Base-by-base conservation (phyloP, 2,888 invertebrate species). In the Heliconius hortense region DNA sequence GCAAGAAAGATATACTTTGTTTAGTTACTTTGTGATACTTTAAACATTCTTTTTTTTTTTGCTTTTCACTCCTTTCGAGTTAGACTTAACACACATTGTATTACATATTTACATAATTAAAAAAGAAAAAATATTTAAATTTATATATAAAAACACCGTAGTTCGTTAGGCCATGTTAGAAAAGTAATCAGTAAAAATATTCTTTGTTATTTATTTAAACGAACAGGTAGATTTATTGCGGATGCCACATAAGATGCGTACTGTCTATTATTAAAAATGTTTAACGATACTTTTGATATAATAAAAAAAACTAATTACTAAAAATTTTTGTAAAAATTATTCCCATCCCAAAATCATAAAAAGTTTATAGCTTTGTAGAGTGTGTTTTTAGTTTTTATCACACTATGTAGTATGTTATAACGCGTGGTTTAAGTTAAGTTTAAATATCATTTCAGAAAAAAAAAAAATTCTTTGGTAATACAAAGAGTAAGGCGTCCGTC, bases 141-240 rank as follows among this genome's bases (percentile, higher is more conserved):
- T n/a, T 56, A 56, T n/a, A 53, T n/a, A 53, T n/a, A 53, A 53
- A 53, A 56, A 56, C 11, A 63, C 63, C 21, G n/a, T 63, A 21
- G 18, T 48, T 2, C 8, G 21, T 28, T 21, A 35, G 11, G 11
- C 63, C 21, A 11, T 35, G 13, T n/a, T 4, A 63, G 31, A 63
- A 5, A 28, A 28, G 3, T 18, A 18, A 18, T 31, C 31, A 31
- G 13, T 59, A 59, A 63, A 43, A 63, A 63, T 15, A 15, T 5
- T 63, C 31, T 63, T n/a, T 31, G 63, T 63, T 63, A 63, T n/a
- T 63, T 63, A 63, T 31, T 63, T 63, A n/a, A 63, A 63, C 2
- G 31, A 3, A 10, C 21, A 15, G 21, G 4, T 21, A 63, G 15
- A 62, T 63, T 63, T 63, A 35, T 63, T 31, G 63, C 4, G 31